Base-by-base conservation (phyloP, 2,113 vertebrate species). In the Craseonycteris thonglongyai region DNA sequence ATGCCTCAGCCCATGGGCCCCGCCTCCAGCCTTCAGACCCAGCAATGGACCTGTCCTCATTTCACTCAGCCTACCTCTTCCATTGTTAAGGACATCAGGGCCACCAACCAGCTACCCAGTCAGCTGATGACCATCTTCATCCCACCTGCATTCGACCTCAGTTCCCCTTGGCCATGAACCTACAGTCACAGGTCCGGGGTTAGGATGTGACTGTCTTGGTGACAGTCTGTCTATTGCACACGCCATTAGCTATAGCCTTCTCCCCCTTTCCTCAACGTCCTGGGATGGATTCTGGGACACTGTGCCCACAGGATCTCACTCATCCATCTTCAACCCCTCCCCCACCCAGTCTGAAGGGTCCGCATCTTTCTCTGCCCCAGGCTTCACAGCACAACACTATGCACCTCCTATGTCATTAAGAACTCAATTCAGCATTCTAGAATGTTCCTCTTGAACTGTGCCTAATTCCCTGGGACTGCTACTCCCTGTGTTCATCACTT, bases 51-150 rank as follows among this genome's bases (percentile, higher is more conserved):
- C 35, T 14, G 0, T 33, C 18, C 14, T 24, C 61, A 5, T 22
- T 61, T 12, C 22, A 3, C 61, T 26, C n/a, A 0, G 59, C 38
- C 49, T 59, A 35, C 21, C 51, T 26, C 9, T 33, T 2, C 82
- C 26, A 13, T 21, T 5, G 8, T 3, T 2, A 33, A 26, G 83
- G 66, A 45, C 51, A 33, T 12, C 35, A 2, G 35, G 58, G 16
- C 26, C 26, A 1, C 82, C 18, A 1, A 11, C 7, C 12, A 3
- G 38, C 35, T 24, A 18, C 51, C n/a, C 13, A 8, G 35, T n/a
- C 2, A 1, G 12, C 38, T 24, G n/a, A 7, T 15, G 19, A 2
- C 81, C 12, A 1, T 19, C 51, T 71, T 21, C 2, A 18, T 18
- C 33, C 54, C 13, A 9, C 6, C 68, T 4, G 40, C 33, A 7